Conservation (phyloP, 2,888 invertebrate genomes). For the Tiliacea aurago region DNA sequence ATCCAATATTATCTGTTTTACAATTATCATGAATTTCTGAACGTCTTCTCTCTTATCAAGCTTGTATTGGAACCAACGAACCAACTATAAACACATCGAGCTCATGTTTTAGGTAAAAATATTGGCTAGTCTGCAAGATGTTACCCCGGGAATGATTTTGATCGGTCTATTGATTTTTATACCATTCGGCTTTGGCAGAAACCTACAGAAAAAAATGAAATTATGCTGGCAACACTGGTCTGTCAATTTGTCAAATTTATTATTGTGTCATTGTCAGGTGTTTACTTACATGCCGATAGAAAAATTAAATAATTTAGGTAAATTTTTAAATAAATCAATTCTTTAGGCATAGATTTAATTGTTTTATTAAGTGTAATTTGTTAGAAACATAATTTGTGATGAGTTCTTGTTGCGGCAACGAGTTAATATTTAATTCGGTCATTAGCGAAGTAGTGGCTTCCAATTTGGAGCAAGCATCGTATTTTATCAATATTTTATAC, state of each 20-base stretch:
- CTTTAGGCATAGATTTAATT: conserved; percentile 53
- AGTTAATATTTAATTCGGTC: conserved; percentile 84
- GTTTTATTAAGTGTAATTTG: conserved; percentile 62
- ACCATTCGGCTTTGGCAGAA: conserved; percentile 28
- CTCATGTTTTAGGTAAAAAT: background rate
- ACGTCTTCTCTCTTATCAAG: background rate
- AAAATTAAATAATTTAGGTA: conserved; percentile 75
- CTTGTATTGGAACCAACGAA: background rate
- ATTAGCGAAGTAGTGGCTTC: conserved; percentile 81
- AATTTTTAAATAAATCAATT: conserved; percentile 73
- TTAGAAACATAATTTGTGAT: conserved; percentile 78
- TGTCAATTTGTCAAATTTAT: conserved; percentile 66
- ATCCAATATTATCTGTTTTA: background rate
- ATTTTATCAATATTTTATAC: conserved; percentile 77
- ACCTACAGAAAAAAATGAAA: conserved; percentile 11
- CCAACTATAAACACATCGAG: background rate
- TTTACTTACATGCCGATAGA: conserved; percentile 77
- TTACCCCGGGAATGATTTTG: background rate
- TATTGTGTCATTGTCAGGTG: conserved; percentile 81
- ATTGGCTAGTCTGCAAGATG: conserved; percentile 24
- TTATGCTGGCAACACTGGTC: conserved; percentile 47
- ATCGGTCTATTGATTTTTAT: conserved; percentile 34
- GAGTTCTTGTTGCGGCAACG: conserved; percentile 88
- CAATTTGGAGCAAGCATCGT: conserved; percentile 79
- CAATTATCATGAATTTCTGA: background rate